Evolutionary conservation across 2,888 invertebrate species (phyloP).

Genomic region (Thyatira batis): DNA sequence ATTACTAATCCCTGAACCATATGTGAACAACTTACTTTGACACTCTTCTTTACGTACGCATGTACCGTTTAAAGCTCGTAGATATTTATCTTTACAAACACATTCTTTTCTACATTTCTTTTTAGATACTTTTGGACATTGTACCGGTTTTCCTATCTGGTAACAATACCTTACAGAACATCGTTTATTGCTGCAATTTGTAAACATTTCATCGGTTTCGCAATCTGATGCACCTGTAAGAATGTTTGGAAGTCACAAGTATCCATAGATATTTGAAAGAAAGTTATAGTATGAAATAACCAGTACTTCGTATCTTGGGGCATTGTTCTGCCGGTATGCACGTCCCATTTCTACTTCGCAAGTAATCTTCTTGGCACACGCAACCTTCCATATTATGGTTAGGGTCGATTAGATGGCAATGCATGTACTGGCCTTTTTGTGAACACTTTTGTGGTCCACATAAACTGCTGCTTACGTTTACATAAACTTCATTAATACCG

Average conservation of each 20-base stretch:
- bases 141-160: background rate
- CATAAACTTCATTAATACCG: slow-evolving; percentile 3
- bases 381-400: slow-evolving; percentile 13
- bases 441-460: slow-evolving; percentile 3
- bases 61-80: slow-evolving; percentile 11
- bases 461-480: background rate
- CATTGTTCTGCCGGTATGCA: slow-evolving; percentile 14
- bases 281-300: too few species aligned
- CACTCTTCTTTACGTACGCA: slow-evolving; percentile 10
- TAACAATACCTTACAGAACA: background rate
- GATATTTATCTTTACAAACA: slow-evolving; percentile 11
- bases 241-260: too few species aligned
- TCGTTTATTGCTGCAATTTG: background rate
- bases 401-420: too few species aligned
- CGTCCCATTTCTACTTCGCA: slow-evolving; percentile 10
- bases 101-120: slow-evolving; percentile 10
- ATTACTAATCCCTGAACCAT: too few species aligned
- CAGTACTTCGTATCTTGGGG: background rate
- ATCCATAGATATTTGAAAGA: too few species aligned
- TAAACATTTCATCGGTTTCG: background rate
- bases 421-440: background rate
- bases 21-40: background rate
- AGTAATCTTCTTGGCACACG: slow-evolving; percentile 15
- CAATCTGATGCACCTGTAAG: background rate
- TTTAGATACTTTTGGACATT: background rate